phyloP scores from a whole-genome alignment of 2,113 vertebrate species.

The Halichoerus grypus region DNA sequence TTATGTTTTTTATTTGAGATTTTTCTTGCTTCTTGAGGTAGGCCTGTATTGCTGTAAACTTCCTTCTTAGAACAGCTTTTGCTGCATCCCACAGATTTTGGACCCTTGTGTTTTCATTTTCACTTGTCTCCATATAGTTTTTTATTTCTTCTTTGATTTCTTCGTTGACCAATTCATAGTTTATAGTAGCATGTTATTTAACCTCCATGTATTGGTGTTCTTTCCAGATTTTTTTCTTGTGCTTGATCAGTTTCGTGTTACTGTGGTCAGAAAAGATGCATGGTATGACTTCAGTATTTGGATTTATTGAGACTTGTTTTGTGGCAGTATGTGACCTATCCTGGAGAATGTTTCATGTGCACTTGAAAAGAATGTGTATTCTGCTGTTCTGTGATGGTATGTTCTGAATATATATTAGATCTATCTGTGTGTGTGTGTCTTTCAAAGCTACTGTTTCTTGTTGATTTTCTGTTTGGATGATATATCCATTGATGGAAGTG shows the following conservation, averaged over 20 bases:
- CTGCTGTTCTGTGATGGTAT: not conserved
- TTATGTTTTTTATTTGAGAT: not conserved
- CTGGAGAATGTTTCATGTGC: not conserved
- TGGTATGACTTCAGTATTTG: not conserved
- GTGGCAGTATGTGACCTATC: not conserved
- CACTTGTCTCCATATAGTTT: not conserved
- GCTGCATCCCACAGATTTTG: not conserved
- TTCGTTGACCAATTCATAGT: not conserved
- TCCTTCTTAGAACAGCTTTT: not conserved
- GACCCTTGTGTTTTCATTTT: not conserved
- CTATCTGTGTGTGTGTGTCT: not conserved
- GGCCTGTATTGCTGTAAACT: not conserved
- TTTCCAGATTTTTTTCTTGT: not conserved
- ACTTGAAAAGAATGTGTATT: not conserved
- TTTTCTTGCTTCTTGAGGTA: not conserved
- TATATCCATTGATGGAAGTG: not conserved
- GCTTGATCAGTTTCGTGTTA: not conserved
- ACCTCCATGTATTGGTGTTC: not conserved
- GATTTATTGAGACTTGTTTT: not conserved
- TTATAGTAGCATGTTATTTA: not conserved
- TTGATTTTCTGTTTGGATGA: not conserved
- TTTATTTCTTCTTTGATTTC: not conserved
- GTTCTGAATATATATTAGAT: not conserved
- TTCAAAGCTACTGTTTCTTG: not conserved
- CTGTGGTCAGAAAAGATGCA: not conserved